A percentile compares a stretch with the other conserved stretches of the same genome.
Evolutionary conservation across 2,888 invertebrate species (phyloP).

Genomic region (Magallana nippona): DNA sequence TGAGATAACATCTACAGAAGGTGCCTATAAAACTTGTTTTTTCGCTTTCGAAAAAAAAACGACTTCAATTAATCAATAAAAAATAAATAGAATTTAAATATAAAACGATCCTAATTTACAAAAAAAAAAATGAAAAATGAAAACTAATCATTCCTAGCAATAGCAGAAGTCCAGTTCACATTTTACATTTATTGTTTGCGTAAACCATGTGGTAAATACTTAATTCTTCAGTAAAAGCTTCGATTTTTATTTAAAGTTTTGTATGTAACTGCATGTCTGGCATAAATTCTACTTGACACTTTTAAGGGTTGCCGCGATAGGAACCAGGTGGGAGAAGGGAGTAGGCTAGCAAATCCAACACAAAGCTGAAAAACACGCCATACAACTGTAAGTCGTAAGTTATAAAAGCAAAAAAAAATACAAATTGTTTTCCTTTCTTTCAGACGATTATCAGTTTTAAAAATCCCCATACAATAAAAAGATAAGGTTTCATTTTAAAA

Average conservation of each 20-base stretch:
- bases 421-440: slow-evolving; percentile 26
- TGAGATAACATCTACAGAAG: too few species aligned
- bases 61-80: too few species aligned
- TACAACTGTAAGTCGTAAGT: slow-evolving; percentile 2
- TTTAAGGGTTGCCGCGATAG: background rate
- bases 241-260: background rate
- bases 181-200: too few species aligned
- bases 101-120: too few species aligned
- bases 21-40: too few species aligned
- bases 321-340: slow-evolving; percentile 7
- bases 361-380: background rate
- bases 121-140: too few species aligned
- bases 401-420: slow-evolving; percentile 6
- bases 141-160: too few species aligned
- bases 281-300: slow-evolving; percentile 23
- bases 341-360: background rate
- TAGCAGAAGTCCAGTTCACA: too few species aligned
- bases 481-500: slow-evolving; percentile 30
- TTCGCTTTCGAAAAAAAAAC: too few species aligned
- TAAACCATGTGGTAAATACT: background rate
- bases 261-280: background rate
- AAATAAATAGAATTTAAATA: too few species aligned
- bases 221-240: slow-evolving; percentile 1
- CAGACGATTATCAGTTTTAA: slow-evolving; percentile 9
- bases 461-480: background rate